Evolutionary conservation across 2,797 vertebrate species (phyloP).

Genomic region (Parambassis ranga): DNA sequence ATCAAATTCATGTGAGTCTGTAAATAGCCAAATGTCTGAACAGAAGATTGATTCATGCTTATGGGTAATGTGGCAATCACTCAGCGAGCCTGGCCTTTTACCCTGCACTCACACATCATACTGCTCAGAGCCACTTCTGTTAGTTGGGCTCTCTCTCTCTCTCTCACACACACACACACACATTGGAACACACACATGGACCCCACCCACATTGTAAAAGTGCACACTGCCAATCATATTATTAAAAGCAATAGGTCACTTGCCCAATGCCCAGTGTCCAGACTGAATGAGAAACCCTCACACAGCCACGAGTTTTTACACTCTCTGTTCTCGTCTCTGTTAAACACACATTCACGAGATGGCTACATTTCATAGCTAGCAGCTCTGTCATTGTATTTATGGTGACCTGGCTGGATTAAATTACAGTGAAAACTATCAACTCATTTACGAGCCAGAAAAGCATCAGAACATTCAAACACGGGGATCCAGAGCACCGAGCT

Average conservation of each 20-base stretch:
- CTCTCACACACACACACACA: neutral
- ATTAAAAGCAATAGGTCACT: constrained; percentile 31
- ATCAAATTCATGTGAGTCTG: constrained; percentile 67
- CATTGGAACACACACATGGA: constrained; percentile 27
- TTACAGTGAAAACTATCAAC: constrained; percentile 25
- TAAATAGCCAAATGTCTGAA: constrained; percentile 65
- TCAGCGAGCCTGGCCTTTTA: constrained; percentile 57
- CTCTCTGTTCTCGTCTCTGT: neutral
- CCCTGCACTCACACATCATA: constrained; percentile 35
- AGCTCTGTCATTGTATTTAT: constrained; percentile 28
- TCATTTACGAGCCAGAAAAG: constrained; percentile 5
- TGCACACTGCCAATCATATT: constrained; percentile 23
- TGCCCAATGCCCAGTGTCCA: constrained; percentile 13
- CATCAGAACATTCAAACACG: constrained; percentile 13
- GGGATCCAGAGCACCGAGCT: neutral
- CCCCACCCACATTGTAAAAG: constrained; percentile 50
- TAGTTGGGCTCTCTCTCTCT: neutral
- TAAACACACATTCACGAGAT: neutral
- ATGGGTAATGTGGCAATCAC: constrained; percentile 63
- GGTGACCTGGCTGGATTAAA: constrained; percentile 22
- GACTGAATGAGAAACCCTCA: neutral
- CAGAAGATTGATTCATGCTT: constrained; percentile 75
- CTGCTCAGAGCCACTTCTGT: constrained; percentile 59
- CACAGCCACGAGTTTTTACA: neutral
- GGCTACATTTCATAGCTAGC: neutral